These are phyloP conservation scores for Percopsis transmontana DNA, from an alignment of 2,113 vertebrate species.

Conservation along the genomic window DNA sequence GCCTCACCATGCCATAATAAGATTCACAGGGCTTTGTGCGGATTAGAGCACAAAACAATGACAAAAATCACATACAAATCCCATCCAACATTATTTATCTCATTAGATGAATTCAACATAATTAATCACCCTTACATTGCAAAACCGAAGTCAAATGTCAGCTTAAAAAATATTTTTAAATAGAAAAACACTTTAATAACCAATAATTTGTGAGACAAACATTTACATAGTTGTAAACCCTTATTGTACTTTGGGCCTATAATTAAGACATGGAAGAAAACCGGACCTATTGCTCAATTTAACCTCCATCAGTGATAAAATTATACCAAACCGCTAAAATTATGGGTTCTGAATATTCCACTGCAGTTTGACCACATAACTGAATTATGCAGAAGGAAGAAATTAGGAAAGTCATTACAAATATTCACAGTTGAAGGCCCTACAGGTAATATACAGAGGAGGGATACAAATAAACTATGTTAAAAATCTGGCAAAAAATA, in stretches of 20 bases:
- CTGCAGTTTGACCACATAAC: neutral
- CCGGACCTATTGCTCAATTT: neutral
- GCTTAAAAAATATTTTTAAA: neutral
- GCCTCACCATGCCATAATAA: conserved; percentile 75
- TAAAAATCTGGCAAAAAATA: neutral
- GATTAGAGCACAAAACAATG: conserved; percentile 68
- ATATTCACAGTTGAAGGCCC: neutral
- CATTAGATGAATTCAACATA: conserved; percentile 51
- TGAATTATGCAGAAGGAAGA: neutral
- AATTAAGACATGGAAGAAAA: neutral
- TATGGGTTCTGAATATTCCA: neutral
- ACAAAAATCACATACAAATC: conserved; percentile 62
- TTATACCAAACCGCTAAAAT: neutral
- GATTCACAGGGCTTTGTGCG: conserved; percentile 74
- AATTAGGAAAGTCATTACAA: conserved; percentile 1
- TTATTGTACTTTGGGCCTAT: neutral
- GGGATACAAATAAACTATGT: neutral
- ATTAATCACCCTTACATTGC: conserved; percentile 33
- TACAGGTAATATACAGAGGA: neutral
- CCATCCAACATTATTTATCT: conserved; percentile 53
- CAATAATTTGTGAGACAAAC: neutral
- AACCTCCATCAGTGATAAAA: neutral
- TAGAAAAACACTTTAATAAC: neutral
- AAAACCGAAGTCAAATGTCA: neutral
- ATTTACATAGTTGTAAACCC: neutral